Evolutionary conservation across 2,113 vertebrate genomes (phyloP).

Genomic region (Lethenteron camtschaticum): DNA sequence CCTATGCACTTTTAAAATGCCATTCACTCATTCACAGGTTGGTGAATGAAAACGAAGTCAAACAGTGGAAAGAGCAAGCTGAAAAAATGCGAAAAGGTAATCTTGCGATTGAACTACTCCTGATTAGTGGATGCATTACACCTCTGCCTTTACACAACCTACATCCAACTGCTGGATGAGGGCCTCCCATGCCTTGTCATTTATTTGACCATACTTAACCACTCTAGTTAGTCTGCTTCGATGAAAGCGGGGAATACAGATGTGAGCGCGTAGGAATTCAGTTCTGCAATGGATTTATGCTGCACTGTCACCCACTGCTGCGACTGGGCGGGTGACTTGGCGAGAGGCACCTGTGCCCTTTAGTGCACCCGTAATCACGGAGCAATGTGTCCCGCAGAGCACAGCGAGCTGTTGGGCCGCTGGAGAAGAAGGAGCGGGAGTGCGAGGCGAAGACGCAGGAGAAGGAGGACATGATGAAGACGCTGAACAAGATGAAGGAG

Average conservation of each 20-base stretch:
- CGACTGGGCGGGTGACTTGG: no score
- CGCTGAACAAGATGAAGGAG: conserved; percentile 96
- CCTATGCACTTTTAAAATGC: no score
- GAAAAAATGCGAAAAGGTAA: conserved; percentile 91
- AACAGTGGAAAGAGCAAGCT: conserved; percentile 78
- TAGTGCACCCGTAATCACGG: not conserved
- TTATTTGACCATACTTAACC: no score
- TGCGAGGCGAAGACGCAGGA: conserved; percentile 83
- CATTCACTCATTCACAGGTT: conserved; percentile 30
- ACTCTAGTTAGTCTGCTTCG: no score
- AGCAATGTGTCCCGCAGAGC: conserved; percentile 27
- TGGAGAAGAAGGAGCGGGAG: conserved; percentile 79
- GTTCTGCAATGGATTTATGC: no score
- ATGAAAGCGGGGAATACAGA: no score
- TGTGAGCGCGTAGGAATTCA: no score
- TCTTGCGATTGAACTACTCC: not conserved
- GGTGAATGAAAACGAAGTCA: conserved; percentile 91
- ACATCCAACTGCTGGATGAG: no score
- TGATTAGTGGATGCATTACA: no score
- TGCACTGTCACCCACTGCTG: not conserved
- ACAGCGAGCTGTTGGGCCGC: conserved; percentile 48
- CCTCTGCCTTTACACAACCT: no score
- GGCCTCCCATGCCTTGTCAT: no score
- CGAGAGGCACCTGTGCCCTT: not conserved
- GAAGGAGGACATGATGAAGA: conserved; percentile 97